Evolutionary conservation across 2,888 invertebrate species (phyloP).

Genomic region (Ypsolopha sequella): DNA sequence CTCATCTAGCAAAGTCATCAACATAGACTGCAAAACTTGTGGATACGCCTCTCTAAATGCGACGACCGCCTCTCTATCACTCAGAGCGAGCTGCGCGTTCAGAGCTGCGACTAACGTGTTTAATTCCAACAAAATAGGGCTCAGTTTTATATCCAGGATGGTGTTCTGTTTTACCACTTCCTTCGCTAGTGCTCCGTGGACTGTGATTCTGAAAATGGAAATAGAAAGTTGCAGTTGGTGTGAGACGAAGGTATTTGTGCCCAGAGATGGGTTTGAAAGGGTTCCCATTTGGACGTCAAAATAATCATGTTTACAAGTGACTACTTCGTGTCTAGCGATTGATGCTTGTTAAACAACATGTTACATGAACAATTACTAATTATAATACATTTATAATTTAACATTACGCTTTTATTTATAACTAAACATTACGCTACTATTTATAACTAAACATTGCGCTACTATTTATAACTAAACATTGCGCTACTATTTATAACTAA

Average conservation of each 20-base stretch:
- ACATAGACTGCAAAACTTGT: slow-evolving; percentile 28
- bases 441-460: too few relatives aligned
- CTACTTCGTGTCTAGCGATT: neutral
- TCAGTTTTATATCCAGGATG: slow-evolving; percentile 47
- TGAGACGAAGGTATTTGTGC: too few relatives aligned
- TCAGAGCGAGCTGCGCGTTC: slow-evolving; percentile 32
- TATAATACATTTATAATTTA: too few relatives aligned
- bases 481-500: too few relatives aligned
- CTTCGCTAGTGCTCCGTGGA: slow-evolving; percentile 57
- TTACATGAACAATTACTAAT: too few relatives aligned
- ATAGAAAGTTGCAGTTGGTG: neutral
- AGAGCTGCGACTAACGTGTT: slow-evolving; percentile 35
- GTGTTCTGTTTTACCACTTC: slow-evolving; percentile 55
- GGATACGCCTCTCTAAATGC: slow-evolving; percentile 34
- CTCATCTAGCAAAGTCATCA: slow-evolving; percentile 44
- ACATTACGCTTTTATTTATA: too few relatives aligned
- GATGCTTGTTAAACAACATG: too few relatives aligned
- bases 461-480: too few relatives aligned
- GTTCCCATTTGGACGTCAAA: neutral
- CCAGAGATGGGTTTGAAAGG: too few relatives aligned
- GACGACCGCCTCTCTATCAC: slow-evolving; percentile 21
- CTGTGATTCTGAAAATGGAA: slow-evolving; percentile 37
- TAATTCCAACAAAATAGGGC: slow-evolving; percentile 38
- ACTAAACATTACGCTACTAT: too few relatives aligned
- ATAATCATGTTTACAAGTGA: neutral